phyloP scores from a whole-genome alignment of 2,797 vertebrate genomes.

The Salarias fasciatus region DNA sequence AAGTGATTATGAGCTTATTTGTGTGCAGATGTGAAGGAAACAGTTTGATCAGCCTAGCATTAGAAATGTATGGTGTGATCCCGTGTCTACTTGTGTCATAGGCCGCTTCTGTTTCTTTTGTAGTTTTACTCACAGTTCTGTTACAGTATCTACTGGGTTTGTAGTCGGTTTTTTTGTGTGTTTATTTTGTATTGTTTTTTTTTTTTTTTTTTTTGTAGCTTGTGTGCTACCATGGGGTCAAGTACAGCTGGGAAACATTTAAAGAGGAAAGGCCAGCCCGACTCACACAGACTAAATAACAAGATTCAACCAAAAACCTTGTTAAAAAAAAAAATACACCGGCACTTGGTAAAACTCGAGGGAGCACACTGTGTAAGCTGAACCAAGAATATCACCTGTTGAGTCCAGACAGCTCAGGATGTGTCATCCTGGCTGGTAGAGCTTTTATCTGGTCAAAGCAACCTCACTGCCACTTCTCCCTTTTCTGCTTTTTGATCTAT shows the following conservation, averaged over 20 bases:
- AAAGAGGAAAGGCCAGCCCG: not conserved
- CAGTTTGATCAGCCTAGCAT: conserved; percentile 12
- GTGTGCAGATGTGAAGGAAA: conserved; percentile 20
- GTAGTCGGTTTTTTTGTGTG: not conserved
- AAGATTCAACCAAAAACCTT: conserved; percentile 7
- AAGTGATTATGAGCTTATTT: conserved; percentile 17
- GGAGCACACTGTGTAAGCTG: not conserved
- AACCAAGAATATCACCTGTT: conserved; percentile 4
- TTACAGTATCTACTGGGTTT: not conserved
- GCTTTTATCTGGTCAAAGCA: conserved; percentile 12
- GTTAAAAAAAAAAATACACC: not conserved
- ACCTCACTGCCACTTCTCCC: not conserved
- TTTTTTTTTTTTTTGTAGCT: conserved; percentile 13
- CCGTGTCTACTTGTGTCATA: too few species aligned
- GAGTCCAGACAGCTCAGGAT: not conserved
- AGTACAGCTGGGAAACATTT: conserved; percentile 14
- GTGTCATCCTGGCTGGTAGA: not conserved
- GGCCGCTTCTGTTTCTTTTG: conserved; percentile 3
- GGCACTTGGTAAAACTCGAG: not conserved
- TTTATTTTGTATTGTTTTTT: too few species aligned
- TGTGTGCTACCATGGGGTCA: conserved; percentile 9
- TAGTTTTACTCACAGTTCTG: not conserved
- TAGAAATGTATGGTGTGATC: not conserved
- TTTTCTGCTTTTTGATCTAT: conserved; percentile 2
- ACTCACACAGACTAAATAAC: conserved; percentile 1